Evolutionary conservation across 2,888 invertebrate species (phyloP).

Genomic region (Drosophila borborema): DNA sequence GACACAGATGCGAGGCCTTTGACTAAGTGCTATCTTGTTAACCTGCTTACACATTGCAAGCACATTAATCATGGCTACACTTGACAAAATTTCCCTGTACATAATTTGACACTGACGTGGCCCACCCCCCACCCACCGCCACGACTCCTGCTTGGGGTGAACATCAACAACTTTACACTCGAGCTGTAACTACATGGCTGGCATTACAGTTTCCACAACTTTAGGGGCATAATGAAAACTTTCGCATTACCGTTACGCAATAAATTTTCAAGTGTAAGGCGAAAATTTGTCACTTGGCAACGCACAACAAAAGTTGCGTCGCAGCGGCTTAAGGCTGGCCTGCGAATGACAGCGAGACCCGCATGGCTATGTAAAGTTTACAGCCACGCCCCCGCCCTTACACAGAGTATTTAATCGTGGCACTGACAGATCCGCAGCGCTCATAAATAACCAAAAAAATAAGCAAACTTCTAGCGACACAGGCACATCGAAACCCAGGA

Average conservation of each 20-base stretch:
- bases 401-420: conserved; percentile 55
- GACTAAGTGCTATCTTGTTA: conserved; percentile 54
- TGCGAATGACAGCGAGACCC: conserved; percentile 35
- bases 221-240: conserved; percentile 53
- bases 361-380: conserved; percentile 44
- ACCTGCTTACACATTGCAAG: conserved; percentile 42
- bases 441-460: conserved; percentile 63
- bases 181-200: conserved; percentile 39
- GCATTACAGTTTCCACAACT: conserved; percentile 49
- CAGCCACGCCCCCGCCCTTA: conserved; percentile 3
- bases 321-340: conserved; percentile 37
- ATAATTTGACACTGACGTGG: conserved; percentile 31
- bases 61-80: conserved; percentile 56
- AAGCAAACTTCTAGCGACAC: conserved; percentile 32
- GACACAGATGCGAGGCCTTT: conserved; percentile 43
- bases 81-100: conserved; percentile 28
- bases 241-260: conserved; percentile 66
- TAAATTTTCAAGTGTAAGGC: conserved; percentile 47
- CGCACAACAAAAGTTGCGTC: conserved; percentile 33
- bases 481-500: conserved; percentile 19
- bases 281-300: conserved; percentile 69
- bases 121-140: too few relatives aligned
- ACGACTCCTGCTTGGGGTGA: neutral
- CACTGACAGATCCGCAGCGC: conserved; percentile 48
- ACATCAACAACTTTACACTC: conserved; percentile 54